These are phyloP conservation scores for Osmoderma eremita DNA, from an alignment of 2,888 invertebrate genomes.

Conservation along the genomic window DNA sequence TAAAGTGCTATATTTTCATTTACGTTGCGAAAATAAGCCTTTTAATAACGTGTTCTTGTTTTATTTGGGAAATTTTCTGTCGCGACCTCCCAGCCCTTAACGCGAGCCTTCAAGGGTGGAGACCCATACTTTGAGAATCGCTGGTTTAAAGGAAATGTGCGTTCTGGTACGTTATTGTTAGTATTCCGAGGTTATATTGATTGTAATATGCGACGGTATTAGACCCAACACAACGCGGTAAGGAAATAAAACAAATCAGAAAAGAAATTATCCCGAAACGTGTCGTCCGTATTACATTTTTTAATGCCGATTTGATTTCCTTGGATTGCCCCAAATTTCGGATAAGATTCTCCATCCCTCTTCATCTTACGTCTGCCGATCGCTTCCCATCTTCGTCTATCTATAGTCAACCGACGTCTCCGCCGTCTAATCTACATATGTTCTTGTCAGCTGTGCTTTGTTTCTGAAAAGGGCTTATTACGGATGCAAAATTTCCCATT, in stretches of 20 bases:
- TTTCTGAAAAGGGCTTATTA: conserved; percentile 78
- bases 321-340: conserved; percentile 39
- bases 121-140: too few relatives aligned
- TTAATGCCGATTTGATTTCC: conserved; percentile 43
- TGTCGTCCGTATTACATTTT: conserved; percentile 34
- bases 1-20: too few relatives aligned
- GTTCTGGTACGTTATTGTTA: conserved; percentile 5
- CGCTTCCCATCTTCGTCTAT: conserved; percentile 64
- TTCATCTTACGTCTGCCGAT: background rate
- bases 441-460: conserved; percentile 69
- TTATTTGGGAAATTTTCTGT: too few relatives aligned
- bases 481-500: conserved; percentile 88
- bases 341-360: conserved; percentile 27
- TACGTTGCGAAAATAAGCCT: too few relatives aligned
- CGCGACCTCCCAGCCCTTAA: too few relatives aligned
- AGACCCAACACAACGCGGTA: background rate
- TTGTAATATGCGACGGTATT: background rate
- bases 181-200: background rate
- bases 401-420: conserved; percentile 61
- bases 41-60: too few relatives aligned
- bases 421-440: conserved; percentile 69
- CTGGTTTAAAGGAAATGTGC: background rate
- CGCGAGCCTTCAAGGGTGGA: too few relatives aligned
- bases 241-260: conserved; percentile 13
- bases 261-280: conserved; percentile 15